phyloP scores from a whole-genome alignment of 2,888 invertebrate genomes.

The Brachyopa scutellaris region DNA sequence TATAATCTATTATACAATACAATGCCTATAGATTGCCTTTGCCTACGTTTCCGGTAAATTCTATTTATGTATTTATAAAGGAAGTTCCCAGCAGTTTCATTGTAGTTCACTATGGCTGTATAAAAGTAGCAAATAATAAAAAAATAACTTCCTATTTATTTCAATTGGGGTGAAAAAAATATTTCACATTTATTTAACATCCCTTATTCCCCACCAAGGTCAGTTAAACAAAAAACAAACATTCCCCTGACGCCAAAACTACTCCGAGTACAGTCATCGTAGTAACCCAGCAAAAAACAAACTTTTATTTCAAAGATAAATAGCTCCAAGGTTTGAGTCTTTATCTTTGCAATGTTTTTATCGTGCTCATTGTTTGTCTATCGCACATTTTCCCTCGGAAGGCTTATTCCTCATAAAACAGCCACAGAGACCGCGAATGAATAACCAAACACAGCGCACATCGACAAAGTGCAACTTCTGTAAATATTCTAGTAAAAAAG shows the following conservation, averaged over 20 bases:
- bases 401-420: conserved; percentile 20
- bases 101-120: not conserved
- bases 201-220: conserved; percentile 1
- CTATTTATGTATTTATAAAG: too few relatives aligned
- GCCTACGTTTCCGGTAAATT: too few relatives aligned
- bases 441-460: conserved; percentile 19
- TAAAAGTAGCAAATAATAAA: not conserved
- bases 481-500: conserved; percentile 22
- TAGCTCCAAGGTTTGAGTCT: not conserved
- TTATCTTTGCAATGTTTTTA: conserved; percentile 1
- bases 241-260: conserved; percentile 4
- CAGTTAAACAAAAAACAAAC: conserved; percentile 4
- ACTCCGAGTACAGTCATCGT: not conserved
- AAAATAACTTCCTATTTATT: too few relatives aligned
- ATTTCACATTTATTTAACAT: not conserved
- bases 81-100: not conserved
- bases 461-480: conserved; percentile 28
- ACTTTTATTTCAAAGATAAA: conserved; percentile 20
- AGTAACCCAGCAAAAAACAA: not conserved
- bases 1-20: too few relatives aligned
- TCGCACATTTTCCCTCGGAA: conserved; percentile 19
- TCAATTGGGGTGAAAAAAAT: not conserved
- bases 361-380: conserved; percentile 27
- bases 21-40: too few relatives aligned
- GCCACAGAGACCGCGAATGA: conserved; percentile 48